Percentiles rank a stretch among this genome's conserved stretches.
Conservation (phyloP, 2,113 vertebrate genomes). For the Erpornis zantholeuca region DNA sequence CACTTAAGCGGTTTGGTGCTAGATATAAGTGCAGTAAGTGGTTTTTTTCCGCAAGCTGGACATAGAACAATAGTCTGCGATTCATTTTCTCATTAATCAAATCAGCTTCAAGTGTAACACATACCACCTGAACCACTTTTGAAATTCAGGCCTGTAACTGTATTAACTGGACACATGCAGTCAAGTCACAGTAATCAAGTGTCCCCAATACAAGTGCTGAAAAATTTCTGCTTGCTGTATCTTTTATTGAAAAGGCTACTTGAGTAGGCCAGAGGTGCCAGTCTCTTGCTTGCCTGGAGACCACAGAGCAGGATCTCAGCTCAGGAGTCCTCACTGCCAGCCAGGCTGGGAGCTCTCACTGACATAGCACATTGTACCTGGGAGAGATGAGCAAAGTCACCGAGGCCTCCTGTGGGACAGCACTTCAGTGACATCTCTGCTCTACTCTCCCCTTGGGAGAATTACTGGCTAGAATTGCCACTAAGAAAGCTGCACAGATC, state of each 20-base stretch:
- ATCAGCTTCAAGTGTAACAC: neutral
- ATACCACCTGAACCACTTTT: neutral
- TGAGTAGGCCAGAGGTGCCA: neutral
- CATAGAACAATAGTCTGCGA: neutral
- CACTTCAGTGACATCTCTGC: neutral
- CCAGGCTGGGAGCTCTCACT: neutral
- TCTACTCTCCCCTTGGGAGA: neutral
- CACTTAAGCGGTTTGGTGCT: neutral
- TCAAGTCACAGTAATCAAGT: neutral
- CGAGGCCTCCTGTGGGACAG: neutral
- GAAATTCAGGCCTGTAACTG: neutral
- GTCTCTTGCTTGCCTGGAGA: neutral
- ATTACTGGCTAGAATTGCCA: neutral
- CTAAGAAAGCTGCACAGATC: neutral
- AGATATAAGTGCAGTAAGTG: neutral
- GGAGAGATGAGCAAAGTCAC: neutral
- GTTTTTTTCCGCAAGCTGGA: neutral
- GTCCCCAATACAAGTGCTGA: neutral
- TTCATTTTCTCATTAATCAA: neutral
- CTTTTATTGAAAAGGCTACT: neutral
- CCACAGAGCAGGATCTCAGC: neutral
- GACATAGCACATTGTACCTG: fast-evolving
- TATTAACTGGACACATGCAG: neutral
- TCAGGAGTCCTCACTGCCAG: neutral
- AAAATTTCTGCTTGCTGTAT: neutral